Base-by-base conservation (phyloP, 2,888 invertebrate species). In the Acrobasis repandana region DNA sequence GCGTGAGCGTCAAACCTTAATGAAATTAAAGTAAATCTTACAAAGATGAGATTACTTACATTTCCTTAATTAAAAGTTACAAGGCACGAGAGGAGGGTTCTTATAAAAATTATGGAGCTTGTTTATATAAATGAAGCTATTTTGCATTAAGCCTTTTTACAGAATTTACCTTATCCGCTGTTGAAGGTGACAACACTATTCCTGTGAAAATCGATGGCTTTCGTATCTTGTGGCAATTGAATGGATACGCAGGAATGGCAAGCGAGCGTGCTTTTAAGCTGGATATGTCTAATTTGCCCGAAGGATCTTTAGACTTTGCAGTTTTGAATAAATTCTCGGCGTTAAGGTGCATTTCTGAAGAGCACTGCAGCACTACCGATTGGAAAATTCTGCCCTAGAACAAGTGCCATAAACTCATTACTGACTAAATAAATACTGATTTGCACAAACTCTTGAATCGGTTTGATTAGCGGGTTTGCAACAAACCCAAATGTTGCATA, bases 171-270 rank as follows among this genome's bases (percentile, higher is more conserved):
- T 54, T 14, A 54, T 54, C 20, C 54, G 36, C 48, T 11, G 33
- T 48, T 9, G 18, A 57, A 57, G 56, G 57, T 47, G 74, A 73
- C 74, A 72, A 74, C 70, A 74, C 74, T 75, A 74, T 76, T 63
- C 63, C 61, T 66, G 69, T 67, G 68, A 69, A 70, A 71, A 70
- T 65, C 60, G 64, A 61, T 65, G 69, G 63, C 66, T 66, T 62
- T 74, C 70, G 72, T 68, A 68, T 67, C 70, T 64, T 64, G 18
- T 16, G 58, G 36, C 48, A 49, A 63, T 62, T 67, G 62, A 67
- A 68, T 70, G 70, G 70, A 74, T 77, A 78, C 80, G 61, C 43
- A 63, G 80, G 77, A 83, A 83, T 80, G 69, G 78, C 66, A 67
- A 66, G 60, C 62, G 63, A 60, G 65, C 65, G 60, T 66, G 49